Conservation (phyloP, 2,797 vertebrate species). For the Coregonus ussuriensis region DNA sequence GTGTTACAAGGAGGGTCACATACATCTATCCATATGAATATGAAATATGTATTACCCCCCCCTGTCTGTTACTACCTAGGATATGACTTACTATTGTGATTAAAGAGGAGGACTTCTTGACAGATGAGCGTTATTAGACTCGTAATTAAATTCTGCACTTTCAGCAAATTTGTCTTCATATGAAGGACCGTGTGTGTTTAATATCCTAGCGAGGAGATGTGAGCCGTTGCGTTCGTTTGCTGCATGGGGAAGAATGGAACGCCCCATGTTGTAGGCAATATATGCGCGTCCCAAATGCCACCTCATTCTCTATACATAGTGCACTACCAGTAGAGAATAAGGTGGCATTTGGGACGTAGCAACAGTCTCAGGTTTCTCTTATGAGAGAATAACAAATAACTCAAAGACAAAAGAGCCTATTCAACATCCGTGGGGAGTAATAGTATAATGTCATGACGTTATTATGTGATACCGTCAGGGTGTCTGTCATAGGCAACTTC, state of each 20-base stretch:
- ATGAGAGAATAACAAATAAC: slow-evolving; percentile 54
- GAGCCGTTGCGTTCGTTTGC: slow-evolving; percentile 24
- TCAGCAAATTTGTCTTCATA: slow-evolving; percentile 70
- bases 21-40: not conserved
- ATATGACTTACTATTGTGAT: slow-evolving; percentile 67
- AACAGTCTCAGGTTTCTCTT: slow-evolving; percentile 41
- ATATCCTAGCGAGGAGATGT: slow-evolving; percentile 62
- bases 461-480: not conserved
- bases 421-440: slow-evolving; percentile 52
- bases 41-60: slow-evolving; percentile 45
- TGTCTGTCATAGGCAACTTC: slow-evolving; percentile 65
- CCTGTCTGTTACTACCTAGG: slow-evolving; percentile 47
- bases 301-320: no score
- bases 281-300: no score
- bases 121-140: slow-evolving; percentile 72
- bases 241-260: no score
- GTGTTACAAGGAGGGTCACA: no score
- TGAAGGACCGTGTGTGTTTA: slow-evolving; percentile 46
- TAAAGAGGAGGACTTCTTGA: slow-evolving; percentile 69
- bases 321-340: no score
- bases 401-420: slow-evolving; percentile 59
- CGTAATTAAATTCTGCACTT: slow-evolving; percentile 68
- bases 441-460: slow-evolving; percentile 56
- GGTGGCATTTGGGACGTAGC: no score
- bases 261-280: no score